Base-by-base conservation (phyloP, 1,140 invertebrate species). In the Agraylea sexmaculata region DNA sequence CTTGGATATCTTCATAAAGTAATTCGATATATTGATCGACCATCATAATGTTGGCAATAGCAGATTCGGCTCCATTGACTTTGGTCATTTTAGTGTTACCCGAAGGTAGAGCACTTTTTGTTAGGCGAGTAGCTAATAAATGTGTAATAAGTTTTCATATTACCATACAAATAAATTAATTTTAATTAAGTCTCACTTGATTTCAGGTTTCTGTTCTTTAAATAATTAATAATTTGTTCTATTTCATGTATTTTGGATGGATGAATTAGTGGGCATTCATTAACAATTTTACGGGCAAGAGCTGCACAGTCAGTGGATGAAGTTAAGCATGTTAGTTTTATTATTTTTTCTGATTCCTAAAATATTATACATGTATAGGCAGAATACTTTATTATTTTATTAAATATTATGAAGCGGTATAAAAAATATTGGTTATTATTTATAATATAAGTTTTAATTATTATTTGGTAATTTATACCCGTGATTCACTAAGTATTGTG, bases 21-120 rank as follows among this genome's bases (percentile, higher is more conserved):
- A 98, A 66, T 64, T 98, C 94, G 29, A 97, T 82, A 62, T 99
- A 99, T 51, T 82, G 80, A 55, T 96, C 88, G 32, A 96, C 74
- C 58, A 82, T 81, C 51, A 86, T 84, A 36, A 88, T 80, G 17
- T 77, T 74, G 32, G 82, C 78, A 22, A 56, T 55, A 4, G 57
- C 51, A 56, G 57, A 61, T 33, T 65, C 63, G 8, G 64, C 55
- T 36, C 17, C 7, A 36, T 36, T 17, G 3, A 12, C 10, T 16
- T 21, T 17, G 17, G 32, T 10, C 7, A 8, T 10, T 34, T 31
- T n/a, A 29, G 30, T 2, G 23, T 30, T 21, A 11, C 27, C 19
- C 19, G 8, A 5, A 28, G 6, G 21, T 20, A 25, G 2, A 10
- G 29, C 31, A 21, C 31, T 41, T 41, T 41, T 41, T 25, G 23